A percentile compares a stretch with the other conserved stretches of the same genome.
These are phyloP conservation scores for Enteromius paludinosus DNA, from an alignment of 2,797 vertebrate species.

Conservation along the genomic window DNA sequence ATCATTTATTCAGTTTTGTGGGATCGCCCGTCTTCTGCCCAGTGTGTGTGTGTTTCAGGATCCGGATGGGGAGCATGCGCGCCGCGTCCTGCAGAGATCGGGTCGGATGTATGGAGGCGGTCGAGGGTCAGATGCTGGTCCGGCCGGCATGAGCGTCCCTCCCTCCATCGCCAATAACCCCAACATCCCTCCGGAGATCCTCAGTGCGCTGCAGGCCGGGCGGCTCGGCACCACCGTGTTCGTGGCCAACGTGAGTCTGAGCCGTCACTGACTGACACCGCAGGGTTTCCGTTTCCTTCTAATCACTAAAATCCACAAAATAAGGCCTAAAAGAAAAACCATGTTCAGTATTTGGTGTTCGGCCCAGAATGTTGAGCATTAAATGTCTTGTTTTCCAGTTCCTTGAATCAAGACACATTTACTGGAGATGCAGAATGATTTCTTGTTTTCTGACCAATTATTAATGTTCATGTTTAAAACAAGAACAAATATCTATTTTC, in stretches of 20 bases:
- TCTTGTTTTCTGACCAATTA: no score
- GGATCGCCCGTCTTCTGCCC: background rate
- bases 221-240: conserved; percentile 94
- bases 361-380: no score
- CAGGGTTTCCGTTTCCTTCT: no score
- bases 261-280: no score
- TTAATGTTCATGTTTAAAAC: background rate
- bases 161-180: conserved; percentile 96
- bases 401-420: background rate
- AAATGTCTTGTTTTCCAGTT: background rate
- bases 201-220: conserved; percentile 91
- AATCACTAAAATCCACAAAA: no score
- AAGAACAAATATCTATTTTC: no score
- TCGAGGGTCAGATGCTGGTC: conserved; percentile 86
- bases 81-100: conserved; percentile 89
- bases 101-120: conserved; percentile 86
- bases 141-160: conserved; percentile 89
- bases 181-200: conserved; percentile 94
- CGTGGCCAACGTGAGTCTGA: conserved; percentile 91
- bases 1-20: no score
- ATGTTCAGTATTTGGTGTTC: no score
- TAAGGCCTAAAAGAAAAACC: no score
- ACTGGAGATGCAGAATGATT: no score
- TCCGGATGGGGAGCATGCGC: conserved; percentile 94
- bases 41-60: conserved; percentile 78